Base-by-base conservation (phyloP, 2,888 invertebrate genomes). In the Willowsia nigromaculata region DNA sequence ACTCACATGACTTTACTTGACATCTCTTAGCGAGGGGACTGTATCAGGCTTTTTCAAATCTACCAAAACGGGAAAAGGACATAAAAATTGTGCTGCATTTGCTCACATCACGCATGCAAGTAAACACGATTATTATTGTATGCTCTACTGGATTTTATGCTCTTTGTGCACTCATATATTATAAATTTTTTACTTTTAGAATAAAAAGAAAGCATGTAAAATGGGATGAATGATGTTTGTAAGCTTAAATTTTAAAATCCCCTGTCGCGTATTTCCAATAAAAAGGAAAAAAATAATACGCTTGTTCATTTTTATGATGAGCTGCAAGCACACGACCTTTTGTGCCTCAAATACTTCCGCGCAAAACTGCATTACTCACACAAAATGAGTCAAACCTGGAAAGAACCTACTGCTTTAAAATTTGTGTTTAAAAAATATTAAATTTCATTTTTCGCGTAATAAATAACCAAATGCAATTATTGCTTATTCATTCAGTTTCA, bases 381-480 rank as follows among this genome's bases (percentile, higher is more conserved):
- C 3, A 18, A 37, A 9, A 37, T 37, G 30, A 33, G 18, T 37
- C 22, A 18, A 65, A 33, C 5, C 18, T 62, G 7, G n/a, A 56
- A 56, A 50, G 7, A 9, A 13, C 11, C 15, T 13, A 27, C 59
- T 59, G 18, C 25, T 65, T 65, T 1, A 65, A 40, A 22, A 15
- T 6, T 33, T 33, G 4, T 59, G 7, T 56, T 30, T 50, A 22
- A 80, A 53, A 78, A 53, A 53, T 78, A 80, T 78, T 37, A 53
- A 56, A 78, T 53, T 78, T 53, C 56, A 53, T 30, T 25, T 53
- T 50, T 53, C 78, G 40, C 27, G 59, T 59, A 33, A 80, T 53
- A 80, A 80, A 80, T 80, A 80, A 80, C 59, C 53, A 71, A 76
- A 76, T 47, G 50, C 76, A 50, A 47, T 53, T 43, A 43, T 30